Base-by-base conservation (phyloP, 2,888 invertebrate species). In the Orchesella flavescens region DNA sequence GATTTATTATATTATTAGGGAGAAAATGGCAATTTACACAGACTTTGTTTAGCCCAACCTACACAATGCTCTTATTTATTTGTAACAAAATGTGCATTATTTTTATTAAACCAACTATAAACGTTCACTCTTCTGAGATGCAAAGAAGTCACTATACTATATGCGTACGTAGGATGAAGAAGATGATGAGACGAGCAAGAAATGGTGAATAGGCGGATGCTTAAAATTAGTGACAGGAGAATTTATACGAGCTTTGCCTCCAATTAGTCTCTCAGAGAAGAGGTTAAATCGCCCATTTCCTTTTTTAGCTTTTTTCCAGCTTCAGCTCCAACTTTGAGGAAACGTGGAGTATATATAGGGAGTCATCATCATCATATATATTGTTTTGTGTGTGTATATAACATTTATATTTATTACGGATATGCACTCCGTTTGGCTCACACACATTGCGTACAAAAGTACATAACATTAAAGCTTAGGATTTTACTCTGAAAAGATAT, bases 141-240 rank as follows among this genome's bases (percentile, higher is more conserved):
- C 49, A 49, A 49, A 49, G n/a, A n/a, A n/a, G n/a, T n/a, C n/a
- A n/a, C n/a, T n/a, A n/a, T n/a, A n/a, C n/a, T n/a, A n/a, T n/a
- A n/a, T n/a, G n/a, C n/a, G n/a, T 49, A 34, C 34, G 34, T 34
- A 34, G 34, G 34, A 34, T 7, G 34, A 34, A 34, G 7, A 34
- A 34, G 34, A 34, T 13, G 65, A 34, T 13, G 65, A 34, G 13
- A 17, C 5, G 43, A 17, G 23, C 21, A n/a, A 80, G 66, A 73
- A 57, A 81, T 72, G 83, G 83, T 77, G 83, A 77, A 83, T 83
- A 83, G 83, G 83, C 83, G 83, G 83, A 83, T 83, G 83, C 83
- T 83, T 83, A 77, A 83, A 83, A 83, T 83, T 83, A 83, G 83
- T 83, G 83, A 83, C 83, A 83, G 83, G 77, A 83, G 83, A 83